Evolutionary conservation across 2,888 invertebrate genomes (phyloP), one percentile per base, ranked within the genome.

Genomic region (Apotomis capreana): DNA sequence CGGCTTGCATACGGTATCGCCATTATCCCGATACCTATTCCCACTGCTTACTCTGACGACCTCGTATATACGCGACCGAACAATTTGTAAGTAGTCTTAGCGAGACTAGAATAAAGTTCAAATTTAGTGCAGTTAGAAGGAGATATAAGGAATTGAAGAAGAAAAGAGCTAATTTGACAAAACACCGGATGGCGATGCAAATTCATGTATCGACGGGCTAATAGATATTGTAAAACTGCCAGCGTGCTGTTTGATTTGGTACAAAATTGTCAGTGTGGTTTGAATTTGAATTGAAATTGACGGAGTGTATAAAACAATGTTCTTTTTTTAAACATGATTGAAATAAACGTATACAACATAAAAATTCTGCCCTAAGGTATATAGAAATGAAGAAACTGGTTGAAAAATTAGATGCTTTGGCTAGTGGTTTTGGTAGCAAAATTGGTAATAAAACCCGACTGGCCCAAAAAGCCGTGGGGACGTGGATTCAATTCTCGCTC

Each of bases 1-100:
- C 68, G 68, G 52, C 58, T 68, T 57, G 68, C 68, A 72, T 72
- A 72, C 63, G 68, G 37, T 63, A 72, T 72, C 58, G 63, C 62
- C 52, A 72, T 72, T 72, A 72, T 58, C 58, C 68, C 8, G 37
- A 52, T 52, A 68, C 58, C 62, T 62, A 58, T 71, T 58, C 49
- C 46, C 51, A 15, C 26, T 44, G 64, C 44, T 46, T 65, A 46
- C 55, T 65, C 46, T 65, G n/a, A 4, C 0, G n/a, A 44, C 26
- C 65, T 57, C 65, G 55, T 46, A 57, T 57, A n/a, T 46, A 12
- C 26, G 8, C 3, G n/a, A n/a, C n/a, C n/a, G 26, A 9, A 46
- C 44, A 15, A 26, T 46, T 26, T 57, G 57, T 9, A 65, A 36
- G 4, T 26, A 36, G 13, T 15, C 46, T n/a, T 46, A 46, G 6